Conservation (phyloP, 1,140 invertebrate species). For the Ceratosolen fusciceps region DNA sequence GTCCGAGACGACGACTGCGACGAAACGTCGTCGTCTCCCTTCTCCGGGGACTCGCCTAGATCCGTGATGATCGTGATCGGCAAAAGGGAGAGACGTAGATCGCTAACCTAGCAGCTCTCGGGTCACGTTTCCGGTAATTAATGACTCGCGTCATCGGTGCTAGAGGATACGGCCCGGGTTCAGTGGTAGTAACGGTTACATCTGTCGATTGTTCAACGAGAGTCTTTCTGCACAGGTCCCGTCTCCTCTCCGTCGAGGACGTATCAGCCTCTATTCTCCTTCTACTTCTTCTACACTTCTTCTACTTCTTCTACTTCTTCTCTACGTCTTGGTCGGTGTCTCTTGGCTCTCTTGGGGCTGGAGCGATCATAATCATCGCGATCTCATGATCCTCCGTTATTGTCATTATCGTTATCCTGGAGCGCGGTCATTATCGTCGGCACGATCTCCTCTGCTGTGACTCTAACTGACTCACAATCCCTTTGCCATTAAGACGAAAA, state of each 20-base stretch:
- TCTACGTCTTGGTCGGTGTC: no score
- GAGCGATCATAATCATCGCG: conserved; percentile 44
- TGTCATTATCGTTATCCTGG: conserved; percentile 43
- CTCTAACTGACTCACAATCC: not conserved
- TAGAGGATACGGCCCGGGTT: not conserved
- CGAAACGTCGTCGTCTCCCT: conserved; percentile 1
- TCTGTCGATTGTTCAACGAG: conserved; percentile 63
- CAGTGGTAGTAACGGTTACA: conserved; percentile 60
- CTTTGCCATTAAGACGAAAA: not conserved
- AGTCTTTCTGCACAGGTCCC: conserved; percentile 21
- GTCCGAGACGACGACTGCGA: no score
- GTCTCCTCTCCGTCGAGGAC: conserved; percentile 20
- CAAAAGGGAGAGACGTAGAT: not conserved
- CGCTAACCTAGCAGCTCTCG: not conserved
- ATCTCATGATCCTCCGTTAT: conserved; percentile 40
- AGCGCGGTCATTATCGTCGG: conserved; percentile 20
- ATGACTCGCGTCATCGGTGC: conserved; percentile 64
- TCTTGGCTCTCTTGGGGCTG: conserved; percentile 13
- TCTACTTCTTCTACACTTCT: no score
- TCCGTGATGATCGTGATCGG: conserved; percentile 58
- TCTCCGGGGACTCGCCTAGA: conserved; percentile 14
- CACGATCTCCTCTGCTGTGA: conserved; percentile 17
- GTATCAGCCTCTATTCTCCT: conserved; percentile 10
- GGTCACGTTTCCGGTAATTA: conserved; percentile 69
- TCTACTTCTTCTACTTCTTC: no score